Percentiles rank a stretch among this genome's conserved stretches.
Evolutionary conservation across 2,888 invertebrate genomes (phyloP).

Genomic region (Zhuqinia jingwanae): DNA sequence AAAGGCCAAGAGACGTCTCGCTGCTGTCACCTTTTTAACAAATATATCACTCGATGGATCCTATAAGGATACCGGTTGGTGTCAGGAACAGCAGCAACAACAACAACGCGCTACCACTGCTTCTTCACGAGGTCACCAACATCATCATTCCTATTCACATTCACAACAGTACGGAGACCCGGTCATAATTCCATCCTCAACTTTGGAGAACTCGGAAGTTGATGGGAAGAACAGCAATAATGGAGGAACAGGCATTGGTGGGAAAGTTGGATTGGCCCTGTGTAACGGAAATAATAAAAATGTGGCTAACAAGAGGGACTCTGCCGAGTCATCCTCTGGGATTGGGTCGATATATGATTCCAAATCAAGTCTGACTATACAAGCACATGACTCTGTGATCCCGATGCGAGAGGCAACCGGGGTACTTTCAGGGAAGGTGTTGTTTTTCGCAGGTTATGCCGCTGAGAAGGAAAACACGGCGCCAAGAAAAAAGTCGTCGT

Average conservation of each 20-base stretch:
- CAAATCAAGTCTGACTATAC: constrained; percentile 42
- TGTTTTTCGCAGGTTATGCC: background rate
- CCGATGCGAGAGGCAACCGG: constrained; percentile 29
- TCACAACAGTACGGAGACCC: constrained; percentile 32
- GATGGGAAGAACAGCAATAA: constrained; percentile 6
- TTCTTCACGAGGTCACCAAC: constrained; percentile 22
- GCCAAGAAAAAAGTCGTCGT: constrained; percentile 8
- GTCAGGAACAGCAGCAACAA: constrained; percentile 67
- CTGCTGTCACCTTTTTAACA: constrained; percentile 95
- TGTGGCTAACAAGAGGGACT: constrained; percentile 13
- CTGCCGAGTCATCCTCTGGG: constrained; percentile 31
- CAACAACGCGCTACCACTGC: constrained; percentile 49
- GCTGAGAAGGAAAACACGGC: constrained; percentile 59
- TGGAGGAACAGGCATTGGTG: background rate
- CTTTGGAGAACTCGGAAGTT: constrained; percentile 42
- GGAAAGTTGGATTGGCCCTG: constrained; percentile 28
- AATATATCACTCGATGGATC: constrained; percentile 97
- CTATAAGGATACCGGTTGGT: constrained; percentile 82
- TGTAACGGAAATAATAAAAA: constrained; percentile 57
- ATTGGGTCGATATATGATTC: constrained; percentile 60
- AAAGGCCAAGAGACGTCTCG: constrained; percentile 90
- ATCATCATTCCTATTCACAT: constrained; percentile 55
- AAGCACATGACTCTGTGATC: constrained; percentile 28
- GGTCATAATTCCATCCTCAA: constrained; percentile 12
- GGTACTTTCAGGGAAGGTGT: constrained; percentile 5